These are phyloP conservation scores for Limenitis camilla DNA, from an alignment of 2,888 invertebrate genomes.

Conservation along the genomic window DNA sequence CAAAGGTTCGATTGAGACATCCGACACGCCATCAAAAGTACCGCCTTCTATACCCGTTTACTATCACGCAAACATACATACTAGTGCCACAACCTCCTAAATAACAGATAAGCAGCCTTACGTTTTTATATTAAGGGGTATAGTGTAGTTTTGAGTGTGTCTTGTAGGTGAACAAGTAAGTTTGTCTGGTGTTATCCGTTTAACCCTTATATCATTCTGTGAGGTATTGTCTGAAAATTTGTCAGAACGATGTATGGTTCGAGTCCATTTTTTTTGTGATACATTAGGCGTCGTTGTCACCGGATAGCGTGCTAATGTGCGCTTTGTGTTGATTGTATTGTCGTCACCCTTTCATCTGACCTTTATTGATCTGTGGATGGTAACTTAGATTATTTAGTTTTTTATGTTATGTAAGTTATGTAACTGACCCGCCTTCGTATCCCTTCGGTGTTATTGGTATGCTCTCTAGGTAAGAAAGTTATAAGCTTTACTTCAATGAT, in stretches of 20 bases:
- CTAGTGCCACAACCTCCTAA: constrained; percentile 8
- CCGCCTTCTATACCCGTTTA: constrained; percentile 63
- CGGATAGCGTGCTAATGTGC: constrained; percentile 35
- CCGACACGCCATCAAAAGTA: constrained; percentile 65
- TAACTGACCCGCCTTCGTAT: too few relatives aligned
- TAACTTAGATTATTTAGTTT: too few relatives aligned
- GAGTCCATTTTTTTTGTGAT: constrained; percentile 38
- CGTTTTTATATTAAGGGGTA: constrained; percentile 22
- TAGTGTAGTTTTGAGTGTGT: constrained; percentile 17
- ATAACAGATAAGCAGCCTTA: constrained; percentile 19
- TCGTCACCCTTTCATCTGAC: constrained; percentile 13
- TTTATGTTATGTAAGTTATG: too few relatives aligned
- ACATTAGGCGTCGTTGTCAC: constrained; percentile 54
- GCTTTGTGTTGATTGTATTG: constrained; percentile 15
- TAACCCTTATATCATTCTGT: constrained; percentile 62
- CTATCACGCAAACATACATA: constrained; percentile 25
- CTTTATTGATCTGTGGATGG: neutral
- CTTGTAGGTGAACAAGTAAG: constrained; percentile 21
- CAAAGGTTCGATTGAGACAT: constrained; percentile 70
- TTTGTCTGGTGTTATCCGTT: constrained; percentile 52
- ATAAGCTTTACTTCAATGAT: too few relatives aligned
- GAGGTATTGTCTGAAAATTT: constrained; percentile 65
- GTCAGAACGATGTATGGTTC: constrained; percentile 61
- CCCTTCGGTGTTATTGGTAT: too few relatives aligned
- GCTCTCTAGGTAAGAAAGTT: too few relatives aligned